Percentiles rank a stretch among this genome's conserved stretches.
phyloP scores from a whole-genome alignment of 2,888 invertebrate genomes.

The Chymomyza amoena region DNA sequence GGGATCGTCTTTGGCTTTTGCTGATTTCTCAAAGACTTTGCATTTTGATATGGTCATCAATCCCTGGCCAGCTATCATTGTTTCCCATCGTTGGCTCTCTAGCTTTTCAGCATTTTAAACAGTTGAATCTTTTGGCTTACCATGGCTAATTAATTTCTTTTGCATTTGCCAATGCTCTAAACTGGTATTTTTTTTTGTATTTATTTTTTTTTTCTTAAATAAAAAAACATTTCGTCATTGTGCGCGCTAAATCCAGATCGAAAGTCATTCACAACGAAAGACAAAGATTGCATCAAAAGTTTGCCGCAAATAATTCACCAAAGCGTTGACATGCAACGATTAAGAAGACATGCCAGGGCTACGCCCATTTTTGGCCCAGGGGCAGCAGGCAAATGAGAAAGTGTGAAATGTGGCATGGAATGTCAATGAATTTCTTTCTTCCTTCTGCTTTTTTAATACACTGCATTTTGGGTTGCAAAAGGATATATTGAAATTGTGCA shows the following conservation, averaged over 20 bases:
- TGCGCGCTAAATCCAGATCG: background rate
- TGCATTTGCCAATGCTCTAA: background rate
- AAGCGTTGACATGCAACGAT: slow-evolving; percentile 29
- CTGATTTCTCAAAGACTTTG: background rate
- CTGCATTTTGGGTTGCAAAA: slow-evolving; percentile 6
- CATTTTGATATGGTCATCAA: background rate
- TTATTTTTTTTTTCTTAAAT: background rate
- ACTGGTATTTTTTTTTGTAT: background rate
- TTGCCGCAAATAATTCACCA: slow-evolving; percentile 13
- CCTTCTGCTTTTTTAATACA: slow-evolving; percentile 18
- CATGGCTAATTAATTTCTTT: background rate
- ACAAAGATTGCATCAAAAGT: slow-evolving; percentile 23
- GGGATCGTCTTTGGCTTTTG: background rate
- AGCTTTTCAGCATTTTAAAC: background rate
- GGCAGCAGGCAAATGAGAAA: slow-evolving; percentile 49
- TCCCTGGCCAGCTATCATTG: background rate
- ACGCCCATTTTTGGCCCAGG: slow-evolving; percentile 8
- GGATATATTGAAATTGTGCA: background rate
- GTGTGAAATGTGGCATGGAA: slow-evolving; percentile 68
- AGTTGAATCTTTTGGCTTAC: background rate
- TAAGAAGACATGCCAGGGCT: slow-evolving; percentile 19
- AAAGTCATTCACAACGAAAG: slow-evolving; percentile 56
- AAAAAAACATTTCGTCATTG: background rate
- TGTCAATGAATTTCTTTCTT: slow-evolving; percentile 62
- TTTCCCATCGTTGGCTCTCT: background rate